A percentile compares a stretch with the other conserved stretches of the same genome.
Evolutionary conservation across 2,797 vertebrate genomes (phyloP).

Genomic region (Rhinogobio ventralis): DNA sequence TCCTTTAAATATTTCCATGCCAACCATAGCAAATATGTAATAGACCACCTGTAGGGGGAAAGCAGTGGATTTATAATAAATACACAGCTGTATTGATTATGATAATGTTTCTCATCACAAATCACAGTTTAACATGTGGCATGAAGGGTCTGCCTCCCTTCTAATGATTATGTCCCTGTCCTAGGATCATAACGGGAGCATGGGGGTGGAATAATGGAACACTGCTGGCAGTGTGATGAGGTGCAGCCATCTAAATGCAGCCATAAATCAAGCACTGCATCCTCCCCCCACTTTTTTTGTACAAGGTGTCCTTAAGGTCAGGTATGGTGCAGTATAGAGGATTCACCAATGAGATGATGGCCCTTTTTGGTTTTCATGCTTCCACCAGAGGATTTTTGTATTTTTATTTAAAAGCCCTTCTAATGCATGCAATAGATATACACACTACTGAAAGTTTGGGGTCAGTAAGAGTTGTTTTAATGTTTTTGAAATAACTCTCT

Average conservation of each 20-base stretch:
- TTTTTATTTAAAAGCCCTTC: background rate
- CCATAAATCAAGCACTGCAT: background rate
- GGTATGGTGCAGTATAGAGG: background rate
- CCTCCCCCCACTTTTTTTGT: background rate
- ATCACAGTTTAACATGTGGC: background rate
- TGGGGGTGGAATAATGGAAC: background rate
- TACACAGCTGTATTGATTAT: background rate
- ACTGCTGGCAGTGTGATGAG: background rate
- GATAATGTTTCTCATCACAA: background rate
- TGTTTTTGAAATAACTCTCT: background rate
- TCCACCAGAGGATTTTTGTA: no score
- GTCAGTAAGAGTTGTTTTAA: background rate
- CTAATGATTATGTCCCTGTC: background rate
- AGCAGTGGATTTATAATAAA: background rate
- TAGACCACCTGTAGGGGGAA: constrained; percentile 85
- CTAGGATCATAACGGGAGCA: no score
- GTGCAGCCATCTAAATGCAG: background rate
- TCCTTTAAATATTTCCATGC: constrained; percentile 92
- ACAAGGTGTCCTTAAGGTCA: constrained; percentile 21
- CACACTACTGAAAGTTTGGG: background rate
- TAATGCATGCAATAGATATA: background rate
- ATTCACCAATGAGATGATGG: background rate
- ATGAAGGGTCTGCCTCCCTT: background rate
- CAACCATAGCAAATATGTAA: constrained; percentile 90
- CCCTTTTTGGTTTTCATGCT: background rate